Evolutionary conservation across 2,113 vertebrate genomes (phyloP).

Genomic region (Istiophorus platypterus): DNA sequence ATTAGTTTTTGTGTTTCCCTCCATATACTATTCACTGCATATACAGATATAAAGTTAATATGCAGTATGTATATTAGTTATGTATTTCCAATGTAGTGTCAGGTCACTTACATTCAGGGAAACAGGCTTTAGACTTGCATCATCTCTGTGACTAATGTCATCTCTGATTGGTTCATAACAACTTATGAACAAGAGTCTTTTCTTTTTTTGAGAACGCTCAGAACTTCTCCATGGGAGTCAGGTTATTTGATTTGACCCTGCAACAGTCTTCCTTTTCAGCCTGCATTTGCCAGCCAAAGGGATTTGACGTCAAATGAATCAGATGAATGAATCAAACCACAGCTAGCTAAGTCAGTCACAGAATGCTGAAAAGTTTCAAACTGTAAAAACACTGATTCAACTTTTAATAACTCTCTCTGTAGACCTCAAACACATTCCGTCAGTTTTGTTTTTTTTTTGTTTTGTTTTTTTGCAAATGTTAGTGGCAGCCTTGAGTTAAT

Average conservation of each 20-base stretch:
- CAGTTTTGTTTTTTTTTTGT: background rate
- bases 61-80: background rate
- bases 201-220: constrained; percentile 34
- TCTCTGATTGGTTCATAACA: constrained; percentile 9
- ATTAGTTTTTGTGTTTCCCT: constrained; percentile 36
- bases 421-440: background rate
- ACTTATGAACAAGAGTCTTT: constrained; percentile 28
- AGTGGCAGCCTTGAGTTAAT: background rate
- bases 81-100: background rate
- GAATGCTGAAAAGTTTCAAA: constrained; percentile 1
- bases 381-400: constrained; percentile 25
- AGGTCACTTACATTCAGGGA: background rate
- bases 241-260: constrained; percentile 56
- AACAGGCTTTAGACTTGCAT: background rate
- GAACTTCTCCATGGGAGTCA: constrained; percentile 44
- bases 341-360: background rate
- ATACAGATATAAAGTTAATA: constrained; percentile 3
- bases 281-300: constrained; percentile 28
- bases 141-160: background rate
- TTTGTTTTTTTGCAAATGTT: constrained; percentile 1
- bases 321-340: constrained; percentile 40
- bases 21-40: constrained; percentile 14
- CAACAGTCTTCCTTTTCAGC: constrained; percentile 4
- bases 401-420: background rate
- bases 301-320: constrained; percentile 27